Conservation (phyloP, 2,113 vertebrate species). For the Thunnus thynnus region DNA sequence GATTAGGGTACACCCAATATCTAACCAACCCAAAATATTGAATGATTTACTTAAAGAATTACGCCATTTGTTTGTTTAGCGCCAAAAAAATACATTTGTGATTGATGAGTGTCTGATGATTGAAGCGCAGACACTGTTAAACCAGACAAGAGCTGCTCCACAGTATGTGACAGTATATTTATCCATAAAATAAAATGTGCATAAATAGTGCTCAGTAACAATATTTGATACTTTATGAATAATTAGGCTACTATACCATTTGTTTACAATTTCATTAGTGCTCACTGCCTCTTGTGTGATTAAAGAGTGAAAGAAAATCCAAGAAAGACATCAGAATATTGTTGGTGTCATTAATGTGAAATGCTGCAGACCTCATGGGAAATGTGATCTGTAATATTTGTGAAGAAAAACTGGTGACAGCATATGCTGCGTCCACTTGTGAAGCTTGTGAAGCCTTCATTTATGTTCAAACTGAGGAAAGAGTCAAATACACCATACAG, state of each 20-base stretch:
- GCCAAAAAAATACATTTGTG: not conserved
- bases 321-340: not conserved
- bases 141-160: not conserved
- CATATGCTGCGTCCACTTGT: not conserved
- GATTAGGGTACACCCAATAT: slow-evolving; percentile 50
- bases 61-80: not conserved
- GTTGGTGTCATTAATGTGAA: not conserved
- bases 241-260: not conserved
- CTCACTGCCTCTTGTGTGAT: not conserved
- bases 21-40: slow-evolving; percentile 39
- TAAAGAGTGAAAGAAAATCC: not conserved
- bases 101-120: slow-evolving; percentile 17
- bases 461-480: not conserved
- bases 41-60: slow-evolving; percentile 35
- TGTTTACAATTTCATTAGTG: not conserved
- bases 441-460: not conserved
- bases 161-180: not conserved
- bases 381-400: not conserved
- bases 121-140: not conserved
- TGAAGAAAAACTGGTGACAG: not conserved
- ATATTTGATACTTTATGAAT: not conserved
- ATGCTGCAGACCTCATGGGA: not conserved
- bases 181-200: not conserved
- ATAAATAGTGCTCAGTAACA: not conserved
- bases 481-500: no score